Evolutionary conservation across 2,797 vertebrate genomes (phyloP).

Genomic region (Podarcis siculus): DNA sequence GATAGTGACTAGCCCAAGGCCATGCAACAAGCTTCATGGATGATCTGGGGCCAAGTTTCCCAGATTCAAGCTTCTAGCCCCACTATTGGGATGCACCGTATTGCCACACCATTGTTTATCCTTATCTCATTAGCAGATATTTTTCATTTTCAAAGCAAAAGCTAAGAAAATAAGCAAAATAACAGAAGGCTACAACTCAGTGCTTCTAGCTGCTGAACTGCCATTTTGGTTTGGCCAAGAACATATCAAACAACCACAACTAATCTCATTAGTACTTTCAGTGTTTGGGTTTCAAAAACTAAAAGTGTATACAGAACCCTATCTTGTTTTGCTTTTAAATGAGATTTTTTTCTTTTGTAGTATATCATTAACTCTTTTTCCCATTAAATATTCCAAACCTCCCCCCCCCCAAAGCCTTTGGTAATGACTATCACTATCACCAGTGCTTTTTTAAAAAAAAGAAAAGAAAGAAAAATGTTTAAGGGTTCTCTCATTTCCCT

Average conservation of each 20-base stretch:
- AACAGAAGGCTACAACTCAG: not conserved
- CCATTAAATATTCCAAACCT: not conserved
- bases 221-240: not conserved
- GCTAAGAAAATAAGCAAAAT: not conserved
- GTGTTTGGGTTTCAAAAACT: not conserved
- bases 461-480: too few relatives aligned
- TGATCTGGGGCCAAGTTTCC: not conserved
- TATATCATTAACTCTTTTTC: not conserved
- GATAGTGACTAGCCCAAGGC: not conserved
- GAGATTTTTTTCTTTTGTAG: not conserved
- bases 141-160: not conserved
- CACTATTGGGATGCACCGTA: not conserved
- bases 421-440: not conserved
- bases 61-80: not conserved
- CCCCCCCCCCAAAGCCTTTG: not conserved
- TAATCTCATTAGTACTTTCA: not conserved
- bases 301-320: not conserved
- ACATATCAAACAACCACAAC: not conserved
- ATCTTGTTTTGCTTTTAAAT: not conserved
- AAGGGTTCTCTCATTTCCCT: too few relatives aligned
- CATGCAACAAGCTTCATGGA: not conserved
- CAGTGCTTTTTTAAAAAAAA: too few relatives aligned
- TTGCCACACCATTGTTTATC: too few relatives aligned
- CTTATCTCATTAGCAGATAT: not conserved
- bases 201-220: not conserved